Conservation (phyloP, 2,888 invertebrate genomes). For the Ochlodes sylvanus region DNA sequence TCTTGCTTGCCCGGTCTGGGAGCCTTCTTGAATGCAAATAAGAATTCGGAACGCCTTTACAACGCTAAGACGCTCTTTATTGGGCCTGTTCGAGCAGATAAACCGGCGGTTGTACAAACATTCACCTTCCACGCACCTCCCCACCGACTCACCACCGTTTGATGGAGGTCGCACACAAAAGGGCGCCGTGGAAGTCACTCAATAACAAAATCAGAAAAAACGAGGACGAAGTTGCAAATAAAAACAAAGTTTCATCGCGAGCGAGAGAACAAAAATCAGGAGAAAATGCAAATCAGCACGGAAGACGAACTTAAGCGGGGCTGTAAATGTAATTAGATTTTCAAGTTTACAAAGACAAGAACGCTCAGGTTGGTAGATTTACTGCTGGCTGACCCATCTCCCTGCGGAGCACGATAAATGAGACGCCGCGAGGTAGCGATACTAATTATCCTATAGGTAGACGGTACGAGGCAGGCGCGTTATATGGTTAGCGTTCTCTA, state of each 20-base stretch:
- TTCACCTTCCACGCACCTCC: constrained; percentile 54
- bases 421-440: constrained; percentile 81
- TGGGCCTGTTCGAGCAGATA: constrained; percentile 73
- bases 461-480: constrained; percentile 57
- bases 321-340: constrained; percentile 85
- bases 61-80: constrained; percentile 79
- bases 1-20: constrained; percentile 74
- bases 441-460: constrained; percentile 79
- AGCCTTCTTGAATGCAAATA: constrained; percentile 83
- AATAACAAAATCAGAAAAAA: constrained; percentile 37
- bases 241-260: constrained; percentile 56
- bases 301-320: constrained; percentile 76
- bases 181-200: constrained; percentile 46
- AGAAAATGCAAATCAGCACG: constrained; percentile 75
- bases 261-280: constrained; percentile 66
- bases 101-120: constrained; percentile 68
- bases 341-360: constrained; percentile 83
- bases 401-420: constrained; percentile 80
- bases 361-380: constrained; percentile 83
- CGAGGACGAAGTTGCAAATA: constrained; percentile 50
- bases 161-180: constrained; percentile 30
- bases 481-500: constrained; percentile 67
- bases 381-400: constrained; percentile 82
- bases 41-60: constrained; percentile 81
- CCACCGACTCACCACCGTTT: constrained; percentile 44